Evolutionary conservation across 2,888 invertebrate genomes (phyloP).

Genomic region (Anarsia innoxiella): DNA sequence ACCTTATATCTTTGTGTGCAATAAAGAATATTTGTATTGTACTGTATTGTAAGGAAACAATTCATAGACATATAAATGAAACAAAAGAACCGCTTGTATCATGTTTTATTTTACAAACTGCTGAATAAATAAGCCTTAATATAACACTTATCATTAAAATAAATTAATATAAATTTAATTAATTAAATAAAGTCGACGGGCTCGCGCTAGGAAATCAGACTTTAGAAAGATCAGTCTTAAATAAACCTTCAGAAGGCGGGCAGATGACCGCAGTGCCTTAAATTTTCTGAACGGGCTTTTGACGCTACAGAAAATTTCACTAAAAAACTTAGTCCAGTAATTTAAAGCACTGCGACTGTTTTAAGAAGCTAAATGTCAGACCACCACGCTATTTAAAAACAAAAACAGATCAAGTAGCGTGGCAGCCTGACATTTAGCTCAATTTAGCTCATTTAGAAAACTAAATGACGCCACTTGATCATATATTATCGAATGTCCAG

Average conservation of each 20-base stretch:
- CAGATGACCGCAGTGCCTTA: constrained; percentile 41
- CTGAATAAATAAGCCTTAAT: constrained; percentile 67
- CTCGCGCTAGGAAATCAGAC: constrained; percentile 53
- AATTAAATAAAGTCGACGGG: constrained; percentile 67
- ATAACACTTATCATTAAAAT: constrained; percentile 47
- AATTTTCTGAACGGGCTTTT: constrained; percentile 33
- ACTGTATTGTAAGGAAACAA: too few species aligned
- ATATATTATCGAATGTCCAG: constrained; percentile 51
- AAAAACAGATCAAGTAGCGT: constrained; percentile 54
- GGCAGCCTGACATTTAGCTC: constrained; percentile 72
- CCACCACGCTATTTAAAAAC: constrained; percentile 42
- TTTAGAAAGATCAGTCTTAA: constrained; percentile 56
- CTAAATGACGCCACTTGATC: constrained; percentile 62
- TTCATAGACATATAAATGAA: too few species aligned
- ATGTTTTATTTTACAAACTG: constrained; percentile 52
- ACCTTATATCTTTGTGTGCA: too few species aligned
- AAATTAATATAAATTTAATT: constrained; percentile 42
- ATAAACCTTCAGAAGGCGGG: constrained; percentile 19
- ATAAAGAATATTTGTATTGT: too few species aligned
- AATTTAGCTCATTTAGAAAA: constrained; percentile 21
- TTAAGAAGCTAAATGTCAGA: constrained; percentile 68
- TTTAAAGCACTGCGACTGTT: constrained; percentile 53
- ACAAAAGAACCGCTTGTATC: constrained; percentile 19
- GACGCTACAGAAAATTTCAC: neutral
- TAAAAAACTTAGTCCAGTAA: constrained; percentile 31